A percentile compares a stretch with the other conserved stretches of the same genome.
These are phyloP conservation scores for Lymantria monacha DNA, from an alignment of 2,888 invertebrate genomes.

Conservation along the genomic window DNA sequence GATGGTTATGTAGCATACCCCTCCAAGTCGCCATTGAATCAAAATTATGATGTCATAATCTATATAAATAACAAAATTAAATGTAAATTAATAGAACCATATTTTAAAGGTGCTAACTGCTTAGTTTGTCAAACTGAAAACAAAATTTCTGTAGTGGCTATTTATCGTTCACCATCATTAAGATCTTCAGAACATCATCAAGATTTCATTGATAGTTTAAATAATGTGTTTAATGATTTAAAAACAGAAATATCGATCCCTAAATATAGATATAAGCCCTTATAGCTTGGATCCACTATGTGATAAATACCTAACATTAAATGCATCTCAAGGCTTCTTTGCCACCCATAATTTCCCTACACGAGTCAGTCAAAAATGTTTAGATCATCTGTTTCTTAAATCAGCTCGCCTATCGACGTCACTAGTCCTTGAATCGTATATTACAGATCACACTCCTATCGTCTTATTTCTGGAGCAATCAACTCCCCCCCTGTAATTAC, in stretches of 20 bases:
- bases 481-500: too few species aligned
- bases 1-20: background rate
- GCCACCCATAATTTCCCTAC: background rate
- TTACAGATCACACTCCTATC: too few species aligned
- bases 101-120: background rate
- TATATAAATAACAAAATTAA: background rate
- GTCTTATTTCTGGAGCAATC: too few species aligned
- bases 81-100: background rate
- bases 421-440: background rate
- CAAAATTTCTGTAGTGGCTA: background rate
- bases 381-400: background rate
- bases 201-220: background rate
- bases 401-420: background rate
- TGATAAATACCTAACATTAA: background rate
- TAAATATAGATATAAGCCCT: background rate
- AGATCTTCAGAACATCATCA: background rate
- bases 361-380: background rate
- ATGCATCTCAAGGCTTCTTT: background rate
- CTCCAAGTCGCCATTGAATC: background rate
- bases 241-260: background rate
- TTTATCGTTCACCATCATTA: background rate
- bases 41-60: background rate
- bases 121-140: background rate
- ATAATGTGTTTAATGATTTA: background rate
- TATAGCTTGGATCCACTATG: background rate